Conservation (phyloP, 2,888 invertebrate species). For the Antheraea yamamai region DNA sequence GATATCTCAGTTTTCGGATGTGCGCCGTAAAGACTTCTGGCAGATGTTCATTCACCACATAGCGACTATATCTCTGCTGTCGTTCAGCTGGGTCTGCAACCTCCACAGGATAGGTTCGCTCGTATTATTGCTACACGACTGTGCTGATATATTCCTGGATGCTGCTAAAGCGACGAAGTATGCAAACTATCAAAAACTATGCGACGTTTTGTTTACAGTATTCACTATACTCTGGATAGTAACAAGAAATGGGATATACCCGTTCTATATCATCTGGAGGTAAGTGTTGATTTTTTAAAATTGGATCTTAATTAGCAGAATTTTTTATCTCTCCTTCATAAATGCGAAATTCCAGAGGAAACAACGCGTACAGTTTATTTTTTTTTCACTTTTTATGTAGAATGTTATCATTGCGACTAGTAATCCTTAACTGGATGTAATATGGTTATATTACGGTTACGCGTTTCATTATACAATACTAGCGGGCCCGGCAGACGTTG, state of each 20-base stretch:
- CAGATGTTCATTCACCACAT: slow-evolving; percentile 99
- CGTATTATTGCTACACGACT: slow-evolving; percentile 93
- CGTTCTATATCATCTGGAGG: slow-evolving; percentile 93
- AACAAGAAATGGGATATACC: slow-evolving; percentile 94
- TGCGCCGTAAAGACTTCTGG: slow-evolving; percentile 96
- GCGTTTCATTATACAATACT: too few relatives aligned
- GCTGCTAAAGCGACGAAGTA: slow-evolving; percentile 97
- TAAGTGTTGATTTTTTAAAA: slow-evolving; percentile 52
- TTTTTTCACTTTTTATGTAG: too few relatives aligned
- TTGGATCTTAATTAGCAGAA: background rate
- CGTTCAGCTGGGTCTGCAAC: slow-evolving; percentile 97
- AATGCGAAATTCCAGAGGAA: background rate
- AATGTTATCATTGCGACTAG: too few relatives aligned
- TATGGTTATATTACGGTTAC: too few relatives aligned
- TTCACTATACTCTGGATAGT: slow-evolving; percentile 96
- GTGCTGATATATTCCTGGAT: slow-evolving; percentile 95
- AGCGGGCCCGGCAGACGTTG: too few relatives aligned
- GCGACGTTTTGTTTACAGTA: slow-evolving; percentile 93
- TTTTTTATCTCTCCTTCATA: background rate
- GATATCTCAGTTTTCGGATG: slow-evolving; percentile 96
- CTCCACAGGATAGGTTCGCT: slow-evolving; percentile 95
- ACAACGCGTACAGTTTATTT: background rate
- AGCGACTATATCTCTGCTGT: slow-evolving; percentile 94
- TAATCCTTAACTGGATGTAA: too few relatives aligned
- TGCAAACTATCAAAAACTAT: slow-evolving; percentile 92